phyloP scores from a whole-genome alignment of 2,797 vertebrate species.

The Apogon hyalosoma region DNA sequence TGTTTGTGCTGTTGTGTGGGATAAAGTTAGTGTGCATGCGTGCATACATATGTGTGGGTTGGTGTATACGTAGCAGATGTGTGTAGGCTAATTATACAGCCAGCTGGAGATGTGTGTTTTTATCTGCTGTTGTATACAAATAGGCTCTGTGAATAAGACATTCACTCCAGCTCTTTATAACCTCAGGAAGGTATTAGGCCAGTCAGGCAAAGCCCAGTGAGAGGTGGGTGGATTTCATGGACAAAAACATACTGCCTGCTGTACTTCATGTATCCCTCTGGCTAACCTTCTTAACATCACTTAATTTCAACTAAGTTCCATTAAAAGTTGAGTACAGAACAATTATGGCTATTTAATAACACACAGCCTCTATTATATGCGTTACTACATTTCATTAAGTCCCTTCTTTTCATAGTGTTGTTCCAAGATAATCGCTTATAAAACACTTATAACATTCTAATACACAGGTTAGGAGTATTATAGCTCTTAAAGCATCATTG shows the following conservation, averaged over 20 bases:
- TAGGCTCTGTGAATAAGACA: constrained; percentile 54
- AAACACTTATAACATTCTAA: constrained; percentile 17
- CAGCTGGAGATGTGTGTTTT: constrained; percentile 46
- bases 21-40: constrained; percentile 10
- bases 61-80: constrained; percentile 11
- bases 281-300: constrained; percentile 48
- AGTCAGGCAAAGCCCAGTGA: constrained; percentile 7
- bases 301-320: constrained; percentile 41
- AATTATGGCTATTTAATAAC: constrained; percentile 1
- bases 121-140: constrained; percentile 44
- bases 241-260: constrained; percentile 26
- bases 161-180: constrained; percentile 29
- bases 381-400: constrained; percentile 33
- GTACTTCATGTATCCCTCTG: constrained; percentile 37
- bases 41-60: constrained; percentile 6
- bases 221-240: constrained; percentile 15
- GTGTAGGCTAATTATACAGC: constrained; percentile 47
- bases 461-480: constrained; percentile 1
- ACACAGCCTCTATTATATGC: constrained; percentile 15
- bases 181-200: constrained; percentile 40
- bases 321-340: constrained; percentile 16
- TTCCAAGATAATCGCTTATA: constrained; percentile 45
- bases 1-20: constrained; percentile 17
- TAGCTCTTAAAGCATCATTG: too few species aligned
- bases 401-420: constrained; percentile 14